These are phyloP conservation scores for Sakesphorus luctuosus DNA, from an alignment of 2,113 vertebrate species.

Conservation along the genomic window DNA sequence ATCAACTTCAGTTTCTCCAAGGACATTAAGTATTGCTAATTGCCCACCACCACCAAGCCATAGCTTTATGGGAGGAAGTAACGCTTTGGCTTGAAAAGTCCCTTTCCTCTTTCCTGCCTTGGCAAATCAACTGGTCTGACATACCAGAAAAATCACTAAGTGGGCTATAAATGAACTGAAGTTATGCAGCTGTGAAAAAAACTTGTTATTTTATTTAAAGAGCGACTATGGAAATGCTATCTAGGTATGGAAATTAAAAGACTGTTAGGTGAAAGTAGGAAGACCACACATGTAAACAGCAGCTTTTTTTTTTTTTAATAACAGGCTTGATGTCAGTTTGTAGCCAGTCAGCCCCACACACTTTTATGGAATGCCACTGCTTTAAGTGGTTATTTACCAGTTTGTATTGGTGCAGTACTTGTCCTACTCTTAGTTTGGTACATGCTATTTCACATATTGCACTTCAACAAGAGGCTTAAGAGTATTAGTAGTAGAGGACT, in stretches of 20 bases:
- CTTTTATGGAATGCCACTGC: neutral
- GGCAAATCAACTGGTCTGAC: neutral
- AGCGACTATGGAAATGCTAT: neutral
- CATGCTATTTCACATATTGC: accelerated
- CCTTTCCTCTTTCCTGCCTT: neutral
- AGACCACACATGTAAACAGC: neutral
- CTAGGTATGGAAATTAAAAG: neutral
- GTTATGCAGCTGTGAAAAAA: neutral
- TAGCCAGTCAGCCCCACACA: neutral
- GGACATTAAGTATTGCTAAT: neutral
- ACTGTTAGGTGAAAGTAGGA: neutral
- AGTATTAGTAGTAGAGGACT: neutral
- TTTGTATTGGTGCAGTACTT: neutral
- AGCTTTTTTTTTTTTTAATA: neutral
- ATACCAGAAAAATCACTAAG: neutral
- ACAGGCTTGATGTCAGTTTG: neutral
- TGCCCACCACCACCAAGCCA: neutral
- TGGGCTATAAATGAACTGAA: neutral
- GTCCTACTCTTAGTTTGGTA: neutral
- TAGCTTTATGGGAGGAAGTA: neutral
- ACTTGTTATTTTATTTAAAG: neutral
- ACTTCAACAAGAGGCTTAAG: neutral
- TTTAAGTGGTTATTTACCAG: neutral
- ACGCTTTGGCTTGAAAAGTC: neutral
- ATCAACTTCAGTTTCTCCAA: neutral